Evolutionary conservation across 2,113 vertebrate species (phyloP).

Genomic region (Pelodiscus sinensis): DNA sequence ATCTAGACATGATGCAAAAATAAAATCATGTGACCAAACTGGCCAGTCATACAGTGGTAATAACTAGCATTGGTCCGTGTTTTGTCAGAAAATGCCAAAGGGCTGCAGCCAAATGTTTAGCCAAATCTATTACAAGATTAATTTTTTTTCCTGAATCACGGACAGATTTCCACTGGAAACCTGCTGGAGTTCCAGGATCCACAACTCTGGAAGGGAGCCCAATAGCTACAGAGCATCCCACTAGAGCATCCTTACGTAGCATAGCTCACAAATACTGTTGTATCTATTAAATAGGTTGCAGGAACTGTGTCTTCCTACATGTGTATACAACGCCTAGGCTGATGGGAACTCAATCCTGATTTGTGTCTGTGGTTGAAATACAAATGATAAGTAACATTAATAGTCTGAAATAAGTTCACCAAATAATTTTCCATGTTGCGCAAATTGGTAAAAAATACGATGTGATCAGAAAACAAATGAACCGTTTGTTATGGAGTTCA

Average conservation of each 20-base stretch:
- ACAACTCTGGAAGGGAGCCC: no score
- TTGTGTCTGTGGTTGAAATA: neutral
- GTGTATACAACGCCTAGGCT: neutral
- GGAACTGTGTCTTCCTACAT: neutral
- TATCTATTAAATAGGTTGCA: neutral
- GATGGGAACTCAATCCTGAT: neutral
- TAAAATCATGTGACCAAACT: no score
- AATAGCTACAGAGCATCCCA: no score
- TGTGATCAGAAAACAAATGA: neutral
- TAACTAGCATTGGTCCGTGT: no score
- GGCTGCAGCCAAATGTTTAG: no score
- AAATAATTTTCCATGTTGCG: neutral
- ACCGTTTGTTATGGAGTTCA: neutral
- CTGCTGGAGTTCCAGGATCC: no score
- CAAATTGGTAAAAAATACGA: neutral
- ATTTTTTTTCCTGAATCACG: no score
- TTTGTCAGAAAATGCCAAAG: no score
- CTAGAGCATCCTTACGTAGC: neutral
- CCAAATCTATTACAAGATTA: no score
- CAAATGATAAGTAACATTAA: neutral
- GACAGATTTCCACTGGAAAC: no score
- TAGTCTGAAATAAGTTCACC: neutral
- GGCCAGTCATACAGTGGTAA: no score
- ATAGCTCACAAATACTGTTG: neutral
- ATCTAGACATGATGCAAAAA: no score